Conservation (phyloP, 2,888 invertebrate species). For the Metalampra italica region DNA sequence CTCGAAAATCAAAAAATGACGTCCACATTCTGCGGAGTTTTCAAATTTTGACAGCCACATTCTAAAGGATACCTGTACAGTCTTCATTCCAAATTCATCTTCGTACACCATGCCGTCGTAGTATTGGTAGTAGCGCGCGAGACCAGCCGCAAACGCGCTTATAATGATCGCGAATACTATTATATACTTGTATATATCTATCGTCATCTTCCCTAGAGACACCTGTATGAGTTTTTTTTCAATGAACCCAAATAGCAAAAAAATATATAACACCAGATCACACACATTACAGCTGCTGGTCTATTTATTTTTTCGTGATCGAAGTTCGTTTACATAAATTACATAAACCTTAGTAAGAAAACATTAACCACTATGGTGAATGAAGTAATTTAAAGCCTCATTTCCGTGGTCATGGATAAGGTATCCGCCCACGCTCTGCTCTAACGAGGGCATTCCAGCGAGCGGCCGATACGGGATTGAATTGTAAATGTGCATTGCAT, state of each 20-base stretch:
- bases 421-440: slow-evolving; percentile 6
- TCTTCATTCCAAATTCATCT: slow-evolving; percentile 78
- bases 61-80: slow-evolving; percentile 63
- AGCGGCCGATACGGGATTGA: slow-evolving; percentile 20
- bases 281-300: too few relatives aligned
- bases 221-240: slow-evolving; percentile 55
- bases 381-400: slow-evolving; percentile 1
- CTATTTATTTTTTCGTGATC: too few relatives aligned
- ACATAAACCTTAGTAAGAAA: too few relatives aligned
- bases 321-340: neutral
- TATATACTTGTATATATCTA: slow-evolving; percentile 81
- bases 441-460: slow-evolving; percentile 33
- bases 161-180: slow-evolving; percentile 80
- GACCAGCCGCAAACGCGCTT: slow-evolving; percentile 79
- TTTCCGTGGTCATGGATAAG: neutral
- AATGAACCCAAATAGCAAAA: too few relatives aligned
- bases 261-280: neutral
- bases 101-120: slow-evolving; percentile 81
- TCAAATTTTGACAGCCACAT: too few relatives aligned
- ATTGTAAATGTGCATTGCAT: slow-evolving; percentile 23
- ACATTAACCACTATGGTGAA: neutral
- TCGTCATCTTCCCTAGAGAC: slow-evolving; percentile 82
- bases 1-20: too few relatives aligned
- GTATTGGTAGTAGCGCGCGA: slow-evolving; percentile 81
- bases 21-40: too few relatives aligned